phyloP scores from a whole-genome alignment of 92 coral and sea anemone genomes.

The Porites evermanni region DNA sequence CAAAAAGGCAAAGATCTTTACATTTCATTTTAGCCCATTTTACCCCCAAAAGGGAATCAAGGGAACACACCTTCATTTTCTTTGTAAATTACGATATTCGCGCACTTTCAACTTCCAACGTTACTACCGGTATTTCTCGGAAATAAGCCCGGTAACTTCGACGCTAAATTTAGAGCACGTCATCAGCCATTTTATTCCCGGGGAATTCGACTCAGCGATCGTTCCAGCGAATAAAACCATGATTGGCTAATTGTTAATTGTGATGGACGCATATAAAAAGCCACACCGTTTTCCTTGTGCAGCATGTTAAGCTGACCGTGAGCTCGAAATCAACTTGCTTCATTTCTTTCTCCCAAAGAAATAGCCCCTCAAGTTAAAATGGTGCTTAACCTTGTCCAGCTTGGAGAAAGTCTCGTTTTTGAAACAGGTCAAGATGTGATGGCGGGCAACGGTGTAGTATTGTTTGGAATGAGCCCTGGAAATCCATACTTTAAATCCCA shows the following conservation, averaged over 20 bases:
- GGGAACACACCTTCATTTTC: neutral
- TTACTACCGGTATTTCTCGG: conserved; percentile 2
- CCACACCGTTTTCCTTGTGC: neutral
- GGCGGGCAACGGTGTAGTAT: conserved; percentile 60
- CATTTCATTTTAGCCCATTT: too few species aligned
- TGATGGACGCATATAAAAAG: neutral
- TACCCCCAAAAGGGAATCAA: too few species aligned
- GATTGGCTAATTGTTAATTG: conserved; percentile 5
- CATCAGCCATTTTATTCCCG: neutral
- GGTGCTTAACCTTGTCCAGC: conserved; percentile 46
- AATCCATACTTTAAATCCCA: conserved; percentile 72
- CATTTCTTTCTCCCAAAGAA: neutral
- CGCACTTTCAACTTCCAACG: too few species aligned
- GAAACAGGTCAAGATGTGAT: conserved; percentile 69
- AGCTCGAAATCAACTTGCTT: neutral
- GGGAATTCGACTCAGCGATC: neutral
- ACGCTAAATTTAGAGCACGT: neutral
- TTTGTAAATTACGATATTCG: neutral
- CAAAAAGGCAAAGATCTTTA: too few species aligned
- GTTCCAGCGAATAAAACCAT: conserved; percentile 15
- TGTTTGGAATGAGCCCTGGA: conserved; percentile 87
- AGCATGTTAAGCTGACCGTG: neutral
- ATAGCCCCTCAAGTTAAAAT: conserved; percentile 20
- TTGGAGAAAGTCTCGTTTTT: conserved; percentile 52
- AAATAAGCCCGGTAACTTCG: neutral